These are phyloP conservation scores for Pycnomerus fuliginosus DNA, from an alignment of 2,888 invertebrate genomes.

Conservation along the genomic window DNA sequence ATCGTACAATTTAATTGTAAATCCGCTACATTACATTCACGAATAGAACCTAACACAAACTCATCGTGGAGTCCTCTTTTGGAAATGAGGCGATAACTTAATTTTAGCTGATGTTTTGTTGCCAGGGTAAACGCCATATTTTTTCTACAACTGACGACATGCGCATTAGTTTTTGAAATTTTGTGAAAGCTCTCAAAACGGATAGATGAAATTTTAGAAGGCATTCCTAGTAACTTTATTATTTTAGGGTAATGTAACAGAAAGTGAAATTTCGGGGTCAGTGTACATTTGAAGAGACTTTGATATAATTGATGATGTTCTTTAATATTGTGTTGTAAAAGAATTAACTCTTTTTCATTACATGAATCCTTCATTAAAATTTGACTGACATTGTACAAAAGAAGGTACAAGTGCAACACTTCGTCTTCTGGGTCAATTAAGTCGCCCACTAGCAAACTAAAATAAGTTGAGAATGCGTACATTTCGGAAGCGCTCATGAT, in stretches of 20 bases:
- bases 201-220: neutral
- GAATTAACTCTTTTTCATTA: neutral
- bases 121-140: neutral
- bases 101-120: neutral
- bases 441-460: neutral
- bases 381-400: neutral
- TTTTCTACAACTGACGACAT: neutral
- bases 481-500: neutral
- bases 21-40: too few species aligned
- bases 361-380: neutral
- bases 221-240: neutral
- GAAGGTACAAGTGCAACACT: neutral
- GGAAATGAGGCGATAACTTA: neutral
- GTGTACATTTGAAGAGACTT: neutral
- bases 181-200: neutral
- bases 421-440: neutral
- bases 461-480: neutral
- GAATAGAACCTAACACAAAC: too few species aligned
- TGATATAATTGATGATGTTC: neutral
- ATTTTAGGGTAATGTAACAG: neutral
- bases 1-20: too few species aligned
- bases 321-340: neutral
- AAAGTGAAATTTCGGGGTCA: conserved; percentile 1
- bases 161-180: neutral
- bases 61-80: neutral